These are phyloP conservation scores for Bursaphelenchus okinawaensis DNA, from an alignment of 2,888 invertebrate species.

Conservation along the genomic window DNA sequence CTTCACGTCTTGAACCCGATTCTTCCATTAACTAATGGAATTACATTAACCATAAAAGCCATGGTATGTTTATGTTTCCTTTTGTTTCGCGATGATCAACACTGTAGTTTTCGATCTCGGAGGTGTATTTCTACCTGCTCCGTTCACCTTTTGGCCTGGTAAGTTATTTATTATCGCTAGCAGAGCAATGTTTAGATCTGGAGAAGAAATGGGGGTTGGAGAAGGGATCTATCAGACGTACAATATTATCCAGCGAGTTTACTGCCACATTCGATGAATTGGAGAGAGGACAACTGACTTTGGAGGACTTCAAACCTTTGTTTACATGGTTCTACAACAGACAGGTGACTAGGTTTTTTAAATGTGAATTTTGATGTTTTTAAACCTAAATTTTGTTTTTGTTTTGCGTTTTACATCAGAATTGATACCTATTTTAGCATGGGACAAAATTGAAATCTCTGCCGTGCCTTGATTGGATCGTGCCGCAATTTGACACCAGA, in stretches of 20 bases:
- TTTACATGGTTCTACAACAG: slow-evolving; percentile 59
- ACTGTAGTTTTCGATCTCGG: slow-evolving; percentile 63
- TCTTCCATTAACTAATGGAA: neutral
- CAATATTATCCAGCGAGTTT: slow-evolving; percentile 44
- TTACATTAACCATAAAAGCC: too few species aligned
- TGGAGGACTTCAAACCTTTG: slow-evolving; percentile 57
- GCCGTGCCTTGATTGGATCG: neutral
- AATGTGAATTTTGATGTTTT: too few species aligned
- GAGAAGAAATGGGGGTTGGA: slow-evolving; percentile 53
- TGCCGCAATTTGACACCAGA: slow-evolving; percentile 3
- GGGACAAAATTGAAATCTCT: neutral
- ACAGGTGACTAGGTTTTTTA: slow-evolving; percentile 57
- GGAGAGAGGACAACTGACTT: slow-evolving; percentile 59
- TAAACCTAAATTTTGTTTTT: too few species aligned
- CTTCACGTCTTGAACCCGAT: neutral
- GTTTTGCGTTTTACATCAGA: too few species aligned
- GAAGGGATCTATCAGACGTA: slow-evolving; percentile 50
- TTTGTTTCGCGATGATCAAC: too few species aligned
- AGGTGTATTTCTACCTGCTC: slow-evolving; percentile 60
- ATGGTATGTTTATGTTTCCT: too few species aligned
- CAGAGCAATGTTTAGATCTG: slow-evolving; percentile 34
- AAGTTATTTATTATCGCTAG: neutral
- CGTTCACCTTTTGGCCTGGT: slow-evolving; percentile 55
- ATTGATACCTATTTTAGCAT: too few species aligned
- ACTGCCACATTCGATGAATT: slow-evolving; percentile 39